These are phyloP conservation scores for Galerucella pusilla DNA, from an alignment of 2,888 invertebrate genomes.

Conservation along the genomic window DNA sequence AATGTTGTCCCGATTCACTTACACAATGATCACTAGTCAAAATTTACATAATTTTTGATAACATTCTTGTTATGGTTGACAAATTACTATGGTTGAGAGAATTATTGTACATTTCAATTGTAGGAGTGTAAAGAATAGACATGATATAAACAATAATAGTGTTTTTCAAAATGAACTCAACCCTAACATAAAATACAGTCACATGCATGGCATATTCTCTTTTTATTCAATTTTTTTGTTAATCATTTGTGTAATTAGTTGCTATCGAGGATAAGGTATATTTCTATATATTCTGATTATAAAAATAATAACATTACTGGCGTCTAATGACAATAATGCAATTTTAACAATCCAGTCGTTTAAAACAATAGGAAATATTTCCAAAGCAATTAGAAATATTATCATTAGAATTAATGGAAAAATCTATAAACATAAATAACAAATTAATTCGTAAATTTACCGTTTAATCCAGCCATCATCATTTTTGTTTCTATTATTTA, in stretches of 20 bases:
- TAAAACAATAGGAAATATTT: not conserved
- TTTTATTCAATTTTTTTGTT: too few species aligned
- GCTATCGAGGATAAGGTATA: too few species aligned
- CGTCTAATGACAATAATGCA: too few species aligned
- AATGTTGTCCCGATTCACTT: not conserved
- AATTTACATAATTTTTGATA: conserved; percentile 2
- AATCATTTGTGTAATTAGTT: too few species aligned
- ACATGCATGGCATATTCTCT: too few species aligned
- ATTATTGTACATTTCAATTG: not conserved
- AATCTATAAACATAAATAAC: not conserved
- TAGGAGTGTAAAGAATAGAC: not conserved
- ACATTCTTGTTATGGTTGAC: not conserved
- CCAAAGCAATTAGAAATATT: not conserved
- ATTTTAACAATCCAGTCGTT: not conserved
- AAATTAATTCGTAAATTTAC: not conserved
- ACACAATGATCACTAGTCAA: not conserved
- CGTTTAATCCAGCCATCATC: conserved; percentile 5
- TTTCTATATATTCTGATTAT: too few species aligned
- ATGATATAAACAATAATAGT: not conserved
- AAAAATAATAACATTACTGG: too few species aligned
- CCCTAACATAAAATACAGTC: too few species aligned
- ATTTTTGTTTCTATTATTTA: not conserved
- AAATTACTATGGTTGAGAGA: not conserved
- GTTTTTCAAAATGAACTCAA: too few species aligned
- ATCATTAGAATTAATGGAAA: not conserved